Percentiles rank a stretch among this genome's conserved stretches.
Evolutionary conservation across 2,888 invertebrate species (phyloP).

Genomic region (Patella caerulea): DNA sequence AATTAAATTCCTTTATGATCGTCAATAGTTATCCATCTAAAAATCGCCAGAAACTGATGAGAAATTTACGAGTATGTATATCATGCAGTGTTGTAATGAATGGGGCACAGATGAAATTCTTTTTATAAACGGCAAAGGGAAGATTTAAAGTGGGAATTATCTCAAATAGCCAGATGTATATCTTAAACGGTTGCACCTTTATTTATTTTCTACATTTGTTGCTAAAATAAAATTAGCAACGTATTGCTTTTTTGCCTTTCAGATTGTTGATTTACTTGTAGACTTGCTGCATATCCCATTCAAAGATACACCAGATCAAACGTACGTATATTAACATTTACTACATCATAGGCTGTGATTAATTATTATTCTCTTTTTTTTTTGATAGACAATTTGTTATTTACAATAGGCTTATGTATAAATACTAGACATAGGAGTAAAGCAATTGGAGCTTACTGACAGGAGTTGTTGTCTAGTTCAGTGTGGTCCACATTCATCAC

Average conservation of each 20-base stretch:
- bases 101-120: too few relatives aligned
- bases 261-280: constrained; percentile 68
- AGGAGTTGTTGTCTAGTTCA: too few relatives aligned
- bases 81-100: neutral
- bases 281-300: constrained; percentile 62
- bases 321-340: constrained; percentile 44
- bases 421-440: too few relatives aligned
- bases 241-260: constrained; percentile 20
- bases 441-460: too few relatives aligned
- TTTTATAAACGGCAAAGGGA: neutral
- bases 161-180: too few relatives aligned
- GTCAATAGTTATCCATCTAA: constrained; percentile 67
- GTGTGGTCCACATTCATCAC: too few relatives aligned
- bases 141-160: too few relatives aligned
- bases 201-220: neutral
- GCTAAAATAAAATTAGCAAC: neutral
- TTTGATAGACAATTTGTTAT: too few relatives aligned
- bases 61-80: constrained; percentile 66
- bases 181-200: too few relatives aligned
- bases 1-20: constrained; percentile 65
- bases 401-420: too few relatives aligned
- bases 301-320: constrained; percentile 57
- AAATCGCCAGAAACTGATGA: constrained; percentile 67
- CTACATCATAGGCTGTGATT: too few relatives aligned
- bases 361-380: too few relatives aligned